A percentile compares a stretch with the other conserved stretches of the same genome.
Conservation (phyloP, 2,113 vertebrate genomes). For the Corynorhinus townsendii region DNA sequence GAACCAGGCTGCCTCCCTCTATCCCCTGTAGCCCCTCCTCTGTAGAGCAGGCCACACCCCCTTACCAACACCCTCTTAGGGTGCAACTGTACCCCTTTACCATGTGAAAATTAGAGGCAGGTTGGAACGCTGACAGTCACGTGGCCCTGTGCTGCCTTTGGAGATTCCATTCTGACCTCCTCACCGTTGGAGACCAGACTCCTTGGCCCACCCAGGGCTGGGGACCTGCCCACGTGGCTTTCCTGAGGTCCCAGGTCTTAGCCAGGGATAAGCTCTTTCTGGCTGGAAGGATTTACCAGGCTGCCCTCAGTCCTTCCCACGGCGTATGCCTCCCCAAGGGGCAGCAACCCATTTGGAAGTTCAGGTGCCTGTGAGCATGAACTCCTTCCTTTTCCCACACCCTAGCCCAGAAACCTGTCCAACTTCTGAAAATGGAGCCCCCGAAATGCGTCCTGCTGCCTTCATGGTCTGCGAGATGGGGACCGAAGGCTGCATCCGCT, state of each 20-base stretch:
- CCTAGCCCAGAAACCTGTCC: background rate
- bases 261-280: background rate
- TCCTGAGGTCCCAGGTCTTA: no score
- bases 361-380: accelerated
- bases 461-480: constrained; percentile 76
- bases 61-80: background rate
- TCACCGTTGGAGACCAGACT: background rate
- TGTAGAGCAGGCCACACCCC: background rate
- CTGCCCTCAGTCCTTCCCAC: background rate
- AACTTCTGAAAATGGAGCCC: constrained; percentile 81
- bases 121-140: accelerated
- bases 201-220: background rate
- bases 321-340: accelerated
- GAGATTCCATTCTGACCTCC: background rate
- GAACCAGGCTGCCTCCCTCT: background rate
- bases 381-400: no score
- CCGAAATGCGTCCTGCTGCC: constrained; percentile 74
- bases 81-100: background rate
- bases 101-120: background rate
- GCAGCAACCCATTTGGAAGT: background rate
- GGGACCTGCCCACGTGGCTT: background rate
- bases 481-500: constrained; percentile 82
- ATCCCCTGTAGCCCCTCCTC: accelerated
- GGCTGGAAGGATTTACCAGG: background rate
- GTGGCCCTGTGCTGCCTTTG: background rate